Evolutionary conservation across 2,888 invertebrate genomes (phyloP), one percentile per base, ranked within the genome.

Genomic region (Scotopteryx bipunctaria): DNA sequence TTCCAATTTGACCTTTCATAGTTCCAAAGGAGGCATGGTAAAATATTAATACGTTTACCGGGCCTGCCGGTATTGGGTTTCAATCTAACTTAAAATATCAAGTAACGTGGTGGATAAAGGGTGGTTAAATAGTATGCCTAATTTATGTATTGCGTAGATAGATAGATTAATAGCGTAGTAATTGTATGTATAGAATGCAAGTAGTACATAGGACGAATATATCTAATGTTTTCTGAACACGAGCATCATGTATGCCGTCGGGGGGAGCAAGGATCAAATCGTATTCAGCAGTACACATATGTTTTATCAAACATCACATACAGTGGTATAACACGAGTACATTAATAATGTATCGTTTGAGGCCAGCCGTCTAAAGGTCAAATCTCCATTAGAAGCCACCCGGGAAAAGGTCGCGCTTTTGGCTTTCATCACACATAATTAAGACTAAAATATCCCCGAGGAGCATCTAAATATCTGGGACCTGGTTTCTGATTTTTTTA

Each of bases 341-440:
- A 77, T 83, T 81, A 81, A 78, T 81, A 76, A 83, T 81, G 77
- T 76, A 83, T 69, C 70, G 64, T 57, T 62, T 67, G 71, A 73
- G 77, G 77, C 73, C 69, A 69, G 63, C 71, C 69, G 64, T 59
- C 62, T 64, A 80, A 81, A 83, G 85, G 82, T 82, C 79, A 69
- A 73, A 74, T 69, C 70, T 71, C 71, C 75, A 74, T 77, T 81
- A 77, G 69, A 72, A 71, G 65, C 72, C 59, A 69, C 69, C 70
- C 66, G 66, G 59, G 63, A 37, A 83, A 83, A 81, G 83, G 81
- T 79, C 79, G 72, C 67, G 70, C 68, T 73, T 75, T 77, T 73
- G 67, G 66, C 67, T 76, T 78, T 75, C 73, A 72, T 68, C 71
- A 65, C 69, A 72, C 67, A 74, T 69, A 71, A 72, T 69, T 67